Percentiles rank a stretch among this genome's conserved stretches.
Conservation (phyloP, 2,113 vertebrate genomes). For the Aegithalos caudatus region DNA sequence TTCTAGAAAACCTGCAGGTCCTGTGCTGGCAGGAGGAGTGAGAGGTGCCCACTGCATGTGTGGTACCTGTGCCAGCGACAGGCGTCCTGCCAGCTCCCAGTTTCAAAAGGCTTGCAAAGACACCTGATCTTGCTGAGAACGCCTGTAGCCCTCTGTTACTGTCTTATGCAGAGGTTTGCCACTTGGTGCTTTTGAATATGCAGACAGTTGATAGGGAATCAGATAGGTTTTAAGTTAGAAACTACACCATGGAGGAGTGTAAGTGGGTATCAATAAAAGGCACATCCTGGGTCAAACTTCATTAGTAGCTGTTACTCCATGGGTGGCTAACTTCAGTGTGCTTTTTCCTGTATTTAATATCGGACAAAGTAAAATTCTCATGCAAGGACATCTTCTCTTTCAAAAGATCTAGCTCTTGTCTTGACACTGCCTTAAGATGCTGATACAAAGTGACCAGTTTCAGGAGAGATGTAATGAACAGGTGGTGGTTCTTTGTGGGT, state of each 20-base stretch:
- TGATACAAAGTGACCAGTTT: background rate
- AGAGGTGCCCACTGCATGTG: background rate
- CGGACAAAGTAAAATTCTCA: background rate
- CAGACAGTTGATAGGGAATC: background rate
- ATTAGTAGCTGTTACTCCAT: background rate
- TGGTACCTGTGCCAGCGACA: background rate
- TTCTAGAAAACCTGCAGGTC: background rate
- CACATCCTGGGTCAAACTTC: background rate
- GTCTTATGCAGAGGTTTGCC: background rate
- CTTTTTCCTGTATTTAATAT: background rate
- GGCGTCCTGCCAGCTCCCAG: rapidly evolving
- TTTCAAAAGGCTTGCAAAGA: background rate
- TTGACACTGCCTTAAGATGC: background rate
- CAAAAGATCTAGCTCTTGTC: background rate
- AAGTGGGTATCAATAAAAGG: background rate
- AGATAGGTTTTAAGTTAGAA: background rate
- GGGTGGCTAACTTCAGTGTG: background rate
- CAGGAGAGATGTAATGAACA: background rate
- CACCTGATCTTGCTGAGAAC: background rate
- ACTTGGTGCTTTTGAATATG: background rate
- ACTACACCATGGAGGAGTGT: background rate
- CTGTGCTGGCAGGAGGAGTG: background rate
- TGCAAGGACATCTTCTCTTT: background rate
- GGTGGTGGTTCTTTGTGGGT: background rate
- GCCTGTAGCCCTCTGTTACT: background rate